Evolutionary conservation across 2,888 invertebrate genomes (phyloP).

Genomic region (Pheosia tremula): DNA sequence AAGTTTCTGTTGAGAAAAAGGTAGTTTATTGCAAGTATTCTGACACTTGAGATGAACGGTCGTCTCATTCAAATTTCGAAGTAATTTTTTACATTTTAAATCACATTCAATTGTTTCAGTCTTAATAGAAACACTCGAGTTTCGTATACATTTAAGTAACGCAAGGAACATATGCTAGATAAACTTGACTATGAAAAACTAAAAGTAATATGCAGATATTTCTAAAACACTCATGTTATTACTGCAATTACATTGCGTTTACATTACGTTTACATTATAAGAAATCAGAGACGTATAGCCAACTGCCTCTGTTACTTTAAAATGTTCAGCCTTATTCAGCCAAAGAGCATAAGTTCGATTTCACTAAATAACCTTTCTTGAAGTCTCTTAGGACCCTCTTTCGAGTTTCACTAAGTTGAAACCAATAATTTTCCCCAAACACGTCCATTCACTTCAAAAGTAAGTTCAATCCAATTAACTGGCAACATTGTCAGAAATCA

Average conservation of each 20-base stretch:
- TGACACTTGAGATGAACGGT: conserved; percentile 5
- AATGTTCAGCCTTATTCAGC: conserved; percentile 29
- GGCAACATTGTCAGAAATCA: conserved; percentile 68
- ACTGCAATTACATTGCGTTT: no score
- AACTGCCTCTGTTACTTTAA: no score
- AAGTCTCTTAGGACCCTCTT: conserved; percentile 47
- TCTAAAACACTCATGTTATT: no score
- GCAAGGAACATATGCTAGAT: no score
- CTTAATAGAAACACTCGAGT: background rate
- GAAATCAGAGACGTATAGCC: no score
- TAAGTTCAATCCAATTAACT: conserved; percentile 70
- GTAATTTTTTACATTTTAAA: conserved; percentile 1
- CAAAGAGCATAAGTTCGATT: conserved; percentile 43
- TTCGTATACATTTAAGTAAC: background rate
- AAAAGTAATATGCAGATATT: no score
- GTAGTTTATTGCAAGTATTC: conserved; percentile 4
- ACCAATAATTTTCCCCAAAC: conserved; percentile 63
- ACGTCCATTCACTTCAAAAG: conserved; percentile 63
- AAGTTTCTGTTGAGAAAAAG: conserved; percentile 9
- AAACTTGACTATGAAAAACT: no score
- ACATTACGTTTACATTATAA: no score
- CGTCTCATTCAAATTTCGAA: background rate
- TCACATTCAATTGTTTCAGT: conserved; percentile 5
- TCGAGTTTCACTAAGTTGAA: conserved; percentile 55
- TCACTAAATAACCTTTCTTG: conserved; percentile 44